Base-by-base conservation (phyloP, 2,888 invertebrate species). In the Atrina japonica region DNA sequence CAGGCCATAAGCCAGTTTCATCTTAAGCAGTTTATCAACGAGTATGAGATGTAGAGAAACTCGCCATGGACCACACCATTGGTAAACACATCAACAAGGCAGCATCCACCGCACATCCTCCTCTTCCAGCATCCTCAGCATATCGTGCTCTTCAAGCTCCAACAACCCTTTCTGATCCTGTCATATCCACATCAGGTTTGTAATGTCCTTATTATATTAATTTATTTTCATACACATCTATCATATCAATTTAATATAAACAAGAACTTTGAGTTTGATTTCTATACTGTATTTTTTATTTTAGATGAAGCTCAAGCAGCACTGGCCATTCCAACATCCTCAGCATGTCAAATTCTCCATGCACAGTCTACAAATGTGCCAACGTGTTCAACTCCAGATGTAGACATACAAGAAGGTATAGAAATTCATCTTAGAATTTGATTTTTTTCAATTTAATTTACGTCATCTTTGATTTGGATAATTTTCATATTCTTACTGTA, bases 1-100 rank as follows among this genome's bases (percentile, higher is more conserved):
- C 49, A 49, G 49, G 49, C 9, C 49, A 49, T n/a, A 49, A 49
- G 18, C 18, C 49, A 49, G 49, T 49, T n/a, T 49, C 49, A 14
- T 49, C 49, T 14, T 49, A 7, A 21, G 18, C 49, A 7, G 49
- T 49, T 49, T 49, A 49, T n/a, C 49, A 49, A 49, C 49, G 49
- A n/a, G 49, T 49, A n/a, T n/a, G 49, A 7, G 49, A 49, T 21
- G 18, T 49, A 6, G 49, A 49, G 49, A 49, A 49, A n/a, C 18
- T 49, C n/a, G 49, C 49, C 11, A 49, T 49, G 49, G 49, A 21
- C 18, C 49, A 49, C 18, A 49, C 49, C 18, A 49, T 49, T n/a
- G 49, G 49, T 49, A n/a, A 49, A 49, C 49, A 49, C 18, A 21
- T 49, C 18, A 49, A 49, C 7, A 9, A 16, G 9, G 9, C 49